A percentile compares a stretch with the other conserved stretches of the same genome.
phyloP scores from a whole-genome alignment of 2,797 vertebrate genomes.

The Anomalospiza imberbis region DNA sequence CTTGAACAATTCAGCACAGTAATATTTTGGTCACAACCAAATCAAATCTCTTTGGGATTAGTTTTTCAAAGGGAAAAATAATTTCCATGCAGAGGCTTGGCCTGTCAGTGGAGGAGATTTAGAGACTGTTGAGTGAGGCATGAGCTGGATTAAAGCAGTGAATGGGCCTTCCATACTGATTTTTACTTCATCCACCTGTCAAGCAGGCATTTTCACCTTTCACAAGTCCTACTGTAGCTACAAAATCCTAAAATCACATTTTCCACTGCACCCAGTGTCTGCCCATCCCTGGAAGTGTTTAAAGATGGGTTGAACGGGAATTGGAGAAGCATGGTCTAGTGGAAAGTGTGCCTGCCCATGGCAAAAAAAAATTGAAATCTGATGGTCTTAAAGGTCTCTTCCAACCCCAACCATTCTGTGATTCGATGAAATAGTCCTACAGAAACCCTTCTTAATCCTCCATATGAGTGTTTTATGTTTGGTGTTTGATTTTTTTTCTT shows the following conservation, averaged over 20 bases:
- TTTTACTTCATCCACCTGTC: neutral
- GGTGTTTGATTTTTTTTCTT: neutral
- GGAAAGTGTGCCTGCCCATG: neutral
- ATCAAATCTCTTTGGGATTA: neutral
- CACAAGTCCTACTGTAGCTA: neutral
- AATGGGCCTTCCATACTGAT: neutral
- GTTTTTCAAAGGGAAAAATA: conserved; percentile 3
- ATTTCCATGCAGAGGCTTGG: neutral
- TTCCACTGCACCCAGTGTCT: neutral
- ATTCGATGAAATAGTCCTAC: neutral
- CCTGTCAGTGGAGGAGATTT: neutral
- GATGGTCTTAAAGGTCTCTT: neutral
- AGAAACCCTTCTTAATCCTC: neutral
- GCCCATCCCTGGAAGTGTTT: neutral
- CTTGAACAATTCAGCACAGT: neutral
- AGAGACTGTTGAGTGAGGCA: neutral
- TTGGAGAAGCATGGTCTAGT: neutral
- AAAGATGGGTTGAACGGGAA: neutral
- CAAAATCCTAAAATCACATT: neutral
- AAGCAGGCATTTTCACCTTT: neutral
- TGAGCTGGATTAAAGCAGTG: neutral
- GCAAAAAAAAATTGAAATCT: neutral
- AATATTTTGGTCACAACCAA: conserved; percentile 3
- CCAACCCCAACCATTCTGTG: neutral
- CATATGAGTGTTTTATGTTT: rapidly evolving